Evolutionary conservation across 2,888 invertebrate species (phyloP).

Genomic region (Molanna angustata): DNA sequence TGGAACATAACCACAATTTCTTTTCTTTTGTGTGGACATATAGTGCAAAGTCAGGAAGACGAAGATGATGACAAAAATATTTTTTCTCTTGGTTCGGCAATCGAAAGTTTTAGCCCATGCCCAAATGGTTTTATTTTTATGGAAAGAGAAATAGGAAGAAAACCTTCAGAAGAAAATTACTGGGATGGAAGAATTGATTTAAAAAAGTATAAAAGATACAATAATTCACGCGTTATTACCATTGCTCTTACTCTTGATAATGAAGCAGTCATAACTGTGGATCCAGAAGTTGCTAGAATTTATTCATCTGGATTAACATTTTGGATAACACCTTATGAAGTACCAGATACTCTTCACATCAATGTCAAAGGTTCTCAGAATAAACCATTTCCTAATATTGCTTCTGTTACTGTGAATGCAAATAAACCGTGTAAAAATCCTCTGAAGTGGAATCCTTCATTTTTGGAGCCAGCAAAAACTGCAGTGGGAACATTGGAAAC

Average conservation of each 20-base stretch:
- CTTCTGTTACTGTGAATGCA: constrained; percentile 9
- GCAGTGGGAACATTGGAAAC: neutral
- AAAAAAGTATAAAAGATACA: constrained; percentile 7
- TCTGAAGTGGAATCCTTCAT: neutral
- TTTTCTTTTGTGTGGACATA: too few relatives aligned
- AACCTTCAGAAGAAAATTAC: constrained; percentile 21
- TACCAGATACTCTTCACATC: neutral
- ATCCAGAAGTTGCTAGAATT: constrained; percentile 16
- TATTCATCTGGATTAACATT: constrained; percentile 3
- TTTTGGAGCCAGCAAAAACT: neutral
- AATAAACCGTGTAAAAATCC: too few relatives aligned
- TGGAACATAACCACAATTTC: too few relatives aligned
- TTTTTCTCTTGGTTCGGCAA: constrained; percentile 10
- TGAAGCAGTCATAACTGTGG: constrained; percentile 8
- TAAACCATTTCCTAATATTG: constrained; percentile 13
- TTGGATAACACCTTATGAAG: constrained; percentile 5
- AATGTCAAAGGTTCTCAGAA: constrained; percentile 7
- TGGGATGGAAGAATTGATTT: constrained; percentile 15
- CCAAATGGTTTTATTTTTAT: constrained; percentile 17
- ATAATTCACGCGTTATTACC: constrained; percentile 9
- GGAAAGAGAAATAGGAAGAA: constrained; percentile 16
- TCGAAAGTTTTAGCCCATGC: constrained; percentile 15
- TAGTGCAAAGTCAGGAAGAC: too few relatives aligned
- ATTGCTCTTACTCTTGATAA: constrained; percentile 9
- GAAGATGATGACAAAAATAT: too few relatives aligned